These are phyloP conservation scores for Seira musarum DNA, from an alignment of 2,888 invertebrate species.

Conservation along the genomic window DNA sequence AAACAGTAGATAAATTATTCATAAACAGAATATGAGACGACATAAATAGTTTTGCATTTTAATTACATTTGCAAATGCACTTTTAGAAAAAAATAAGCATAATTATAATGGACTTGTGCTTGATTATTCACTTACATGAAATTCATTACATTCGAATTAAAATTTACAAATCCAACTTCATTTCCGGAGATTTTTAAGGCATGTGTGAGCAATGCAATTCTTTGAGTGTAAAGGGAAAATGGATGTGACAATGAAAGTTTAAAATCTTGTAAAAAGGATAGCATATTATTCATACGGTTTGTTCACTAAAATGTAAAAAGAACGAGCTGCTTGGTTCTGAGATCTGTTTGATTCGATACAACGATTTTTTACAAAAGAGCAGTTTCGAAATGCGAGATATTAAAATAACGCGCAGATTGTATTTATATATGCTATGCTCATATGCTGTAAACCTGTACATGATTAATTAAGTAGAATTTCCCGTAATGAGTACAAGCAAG, in stretches of 20 bases:
- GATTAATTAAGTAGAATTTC: too few relatives aligned
- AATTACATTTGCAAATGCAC: too few relatives aligned
- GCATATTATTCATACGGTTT: conserved; percentile 38
- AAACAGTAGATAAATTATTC: neutral
- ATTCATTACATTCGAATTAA: too few relatives aligned
- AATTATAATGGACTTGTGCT: too few relatives aligned
- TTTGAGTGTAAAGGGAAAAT: conserved; percentile 30
- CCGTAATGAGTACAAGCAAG: too few relatives aligned
- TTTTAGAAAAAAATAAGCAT: too few relatives aligned
- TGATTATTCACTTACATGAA: too few relatives aligned
- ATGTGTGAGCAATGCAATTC: conserved; percentile 35
- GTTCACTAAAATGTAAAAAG: conserved; percentile 7
- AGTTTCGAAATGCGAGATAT: conserved; percentile 27
- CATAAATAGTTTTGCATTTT: conserved; percentile 25
- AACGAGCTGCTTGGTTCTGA: conserved; percentile 11
- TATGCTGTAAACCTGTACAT: conserved; percentile 34
- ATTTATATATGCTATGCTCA: conserved; percentile 37
- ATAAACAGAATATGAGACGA: conserved; percentile 9
- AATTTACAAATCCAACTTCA: too few relatives aligned
- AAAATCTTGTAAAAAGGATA: conserved; percentile 50
- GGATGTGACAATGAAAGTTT: conserved; percentile 43
- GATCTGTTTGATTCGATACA: neutral
- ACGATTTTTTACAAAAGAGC: conserved; percentile 15
- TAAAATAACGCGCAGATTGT: conserved; percentile 34
- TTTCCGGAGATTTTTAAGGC: too few relatives aligned